These are phyloP conservation scores for Centropus unirufus DNA, from an alignment of 2,113 vertebrate genomes.

Conservation along the genomic window DNA sequence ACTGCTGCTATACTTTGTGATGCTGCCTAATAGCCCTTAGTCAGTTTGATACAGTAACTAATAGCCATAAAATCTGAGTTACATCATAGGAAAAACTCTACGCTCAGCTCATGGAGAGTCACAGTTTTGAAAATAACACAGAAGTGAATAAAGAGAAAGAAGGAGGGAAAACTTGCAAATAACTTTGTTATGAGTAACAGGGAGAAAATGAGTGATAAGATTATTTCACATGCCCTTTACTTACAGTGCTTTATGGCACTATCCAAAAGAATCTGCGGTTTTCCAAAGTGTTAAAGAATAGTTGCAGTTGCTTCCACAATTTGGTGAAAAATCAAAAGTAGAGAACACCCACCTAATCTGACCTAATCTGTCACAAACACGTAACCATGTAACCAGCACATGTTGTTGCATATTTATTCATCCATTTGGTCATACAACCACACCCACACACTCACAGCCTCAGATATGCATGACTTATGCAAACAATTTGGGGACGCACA, in stretches of 20 bases:
- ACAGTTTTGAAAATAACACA: background rate
- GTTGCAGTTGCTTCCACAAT: background rate
- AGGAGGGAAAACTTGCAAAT: background rate
- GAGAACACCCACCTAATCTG: background rate
- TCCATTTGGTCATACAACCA: background rate
- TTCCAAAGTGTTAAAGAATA: background rate
- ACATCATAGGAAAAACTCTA: background rate
- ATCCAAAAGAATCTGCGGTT: background rate
- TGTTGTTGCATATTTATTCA: background rate
- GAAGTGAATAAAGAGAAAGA: background rate
- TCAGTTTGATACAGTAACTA: background rate
- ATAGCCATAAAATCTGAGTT: background rate
- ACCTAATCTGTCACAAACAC: accelerated
- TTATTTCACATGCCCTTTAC: background rate
- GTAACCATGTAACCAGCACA: accelerated
- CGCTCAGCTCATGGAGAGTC: background rate
- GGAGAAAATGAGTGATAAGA: background rate
- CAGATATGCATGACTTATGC: accelerated
- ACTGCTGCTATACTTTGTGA: background rate
- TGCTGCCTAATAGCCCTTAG: background rate
- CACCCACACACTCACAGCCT: background rate
- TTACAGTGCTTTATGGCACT: background rate
- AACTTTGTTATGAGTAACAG: background rate
- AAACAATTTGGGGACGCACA: background rate
- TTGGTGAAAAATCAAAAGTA: background rate